A percentile compares a stretch with the other conserved stretches of the same genome.
Evolutionary conservation across 2,797 vertebrate species (phyloP).

Genomic region (Borostomias antarcticus): DNA sequence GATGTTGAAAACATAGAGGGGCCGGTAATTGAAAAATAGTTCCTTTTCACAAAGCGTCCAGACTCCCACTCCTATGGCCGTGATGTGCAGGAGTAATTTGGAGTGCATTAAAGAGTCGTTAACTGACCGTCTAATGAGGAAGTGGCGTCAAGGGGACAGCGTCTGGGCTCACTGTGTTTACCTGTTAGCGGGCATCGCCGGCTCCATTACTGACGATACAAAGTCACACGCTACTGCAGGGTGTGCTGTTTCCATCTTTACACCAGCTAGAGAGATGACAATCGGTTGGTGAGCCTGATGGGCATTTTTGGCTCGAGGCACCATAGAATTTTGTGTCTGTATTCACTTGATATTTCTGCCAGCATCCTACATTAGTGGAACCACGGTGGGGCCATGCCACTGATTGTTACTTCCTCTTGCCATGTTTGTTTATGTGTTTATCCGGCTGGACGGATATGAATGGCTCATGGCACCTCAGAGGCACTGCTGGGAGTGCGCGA

Average conservation of each 20-base stretch:
- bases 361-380: conserved; percentile 30
- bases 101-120: conserved; percentile 57
- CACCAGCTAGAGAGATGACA: conserved; percentile 10
- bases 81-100: conserved; percentile 46
- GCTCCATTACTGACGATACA: conserved; percentile 16
- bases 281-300: conserved; percentile 6
- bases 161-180: conserved; percentile 24
- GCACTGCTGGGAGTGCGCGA: conserved; percentile 19
- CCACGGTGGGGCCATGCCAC: conserved; percentile 23
- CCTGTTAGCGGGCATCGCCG: conserved; percentile 17
- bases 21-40: conserved; percentile 50
- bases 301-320: conserved; percentile 23
- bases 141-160: conserved; percentile 24
- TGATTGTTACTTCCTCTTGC: conserved; percentile 57
- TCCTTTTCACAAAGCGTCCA: conserved; percentile 33
- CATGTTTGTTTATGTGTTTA: conserved; percentile 55
- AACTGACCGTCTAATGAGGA: conserved; percentile 38
- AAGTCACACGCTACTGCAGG: not conserved
- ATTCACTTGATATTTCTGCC: conserved; percentile 29
- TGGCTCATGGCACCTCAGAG: conserved; percentile 36
- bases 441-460: conserved; percentile 30
- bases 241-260: conserved; percentile 8
- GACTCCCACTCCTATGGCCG: conserved; percentile 26
- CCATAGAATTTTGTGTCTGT: conserved; percentile 41
- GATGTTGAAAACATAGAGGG: conserved; percentile 22